phyloP scores from a whole-genome alignment of 2,888 invertebrate species.

The Emmelina monodactyla region DNA sequence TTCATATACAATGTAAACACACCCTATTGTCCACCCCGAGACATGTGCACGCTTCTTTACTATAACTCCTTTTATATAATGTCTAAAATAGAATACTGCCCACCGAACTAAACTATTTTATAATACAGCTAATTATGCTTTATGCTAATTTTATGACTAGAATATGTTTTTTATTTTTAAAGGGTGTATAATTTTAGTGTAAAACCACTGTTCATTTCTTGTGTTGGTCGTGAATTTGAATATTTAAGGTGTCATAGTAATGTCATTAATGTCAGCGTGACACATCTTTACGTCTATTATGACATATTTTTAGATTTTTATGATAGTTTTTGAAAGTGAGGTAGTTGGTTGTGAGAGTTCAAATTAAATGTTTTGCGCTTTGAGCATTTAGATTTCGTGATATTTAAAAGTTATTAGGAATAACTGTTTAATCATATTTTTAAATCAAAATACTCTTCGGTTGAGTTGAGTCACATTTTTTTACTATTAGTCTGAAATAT shows the following conservation, averaged over 20 bases:
- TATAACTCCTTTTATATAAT: slow-evolving; percentile 32
- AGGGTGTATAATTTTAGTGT: slow-evolving; percentile 43
- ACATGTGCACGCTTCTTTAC: slow-evolving; percentile 18
- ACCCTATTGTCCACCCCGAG: slow-evolving; percentile 28
- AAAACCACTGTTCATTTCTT: slow-evolving; percentile 22
- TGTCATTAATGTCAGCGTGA: slow-evolving; percentile 34
- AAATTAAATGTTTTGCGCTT: too few relatives aligned
- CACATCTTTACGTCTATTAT: slow-evolving; percentile 24
- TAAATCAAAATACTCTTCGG: too few relatives aligned
- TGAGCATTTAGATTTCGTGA: too few relatives aligned
- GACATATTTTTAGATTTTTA: slow-evolving; percentile 13
- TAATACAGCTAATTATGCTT: slow-evolving; percentile 57
- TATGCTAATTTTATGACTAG: slow-evolving; percentile 53
- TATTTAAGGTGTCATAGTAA: slow-evolving; percentile 38
- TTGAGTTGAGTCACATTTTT: too few relatives aligned
- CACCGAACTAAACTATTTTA: slow-evolving; percentile 49
- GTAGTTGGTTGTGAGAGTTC: too few relatives aligned
- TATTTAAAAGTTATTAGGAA: too few relatives aligned
- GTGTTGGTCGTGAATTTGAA: slow-evolving; percentile 45
- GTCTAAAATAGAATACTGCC: slow-evolving; percentile 32
- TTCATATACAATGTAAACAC: slow-evolving; percentile 60
- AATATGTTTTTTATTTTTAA: slow-evolving; percentile 30
- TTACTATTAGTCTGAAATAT: too few relatives aligned
- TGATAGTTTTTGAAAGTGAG: too few relatives aligned
- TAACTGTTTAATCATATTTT: too few relatives aligned